Base-by-base conservation (phyloP, 2,797 vertebrate species). In the Telmatherina bonti region DNA sequence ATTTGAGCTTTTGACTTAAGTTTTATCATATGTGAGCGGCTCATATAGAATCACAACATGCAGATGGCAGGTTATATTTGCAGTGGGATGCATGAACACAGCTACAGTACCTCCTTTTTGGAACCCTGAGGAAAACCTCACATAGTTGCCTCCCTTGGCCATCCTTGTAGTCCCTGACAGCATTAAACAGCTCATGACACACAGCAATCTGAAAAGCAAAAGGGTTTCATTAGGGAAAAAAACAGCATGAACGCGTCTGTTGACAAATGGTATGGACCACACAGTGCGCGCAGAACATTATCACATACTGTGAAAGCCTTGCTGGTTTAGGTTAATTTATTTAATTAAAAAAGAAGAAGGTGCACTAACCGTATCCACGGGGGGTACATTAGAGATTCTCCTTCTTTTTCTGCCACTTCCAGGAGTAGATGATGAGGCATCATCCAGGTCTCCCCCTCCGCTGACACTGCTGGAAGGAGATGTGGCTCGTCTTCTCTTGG, bases 391-490 rank as follows among this genome's bases (percentile, higher is more conserved):
- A 67, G 96, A 94, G 53, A 94, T 91, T 77, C 95, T 93, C 85
- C 95, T 96, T 78, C 96, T 95, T 87, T 99, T 99, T 69, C 97
- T 95, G 71, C 95, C 95, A 60, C 96, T 97, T 85, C 95, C 96
- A 88, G 96, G 96, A 52, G 93, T 93, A 0, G 96, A 96, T 7
- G 96, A 95, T 74, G 95, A 93, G 85, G 95, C 79, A 4, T 99
- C 97, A 4, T 99, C 98, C 56, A 97, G 96, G 85, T 99, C 98
- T 12, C 95, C 97, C 15, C 96, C 96, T 5, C 96, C 96, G 0
- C 98, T 99, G 86, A 95, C 89, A 27, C 97, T 99, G 91, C 97
- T 99, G 86, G 96, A 97, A 66, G 98, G 97, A 29, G 98, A 99
- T 31, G 97, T 98, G 57, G 97, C 96, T 93, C 98, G 95, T 93